Evolutionary conservation across 2,113 vertebrate genomes (phyloP), one percentile per base, ranked within the genome.

Genomic region (Caloenas nicobarica): DNA sequence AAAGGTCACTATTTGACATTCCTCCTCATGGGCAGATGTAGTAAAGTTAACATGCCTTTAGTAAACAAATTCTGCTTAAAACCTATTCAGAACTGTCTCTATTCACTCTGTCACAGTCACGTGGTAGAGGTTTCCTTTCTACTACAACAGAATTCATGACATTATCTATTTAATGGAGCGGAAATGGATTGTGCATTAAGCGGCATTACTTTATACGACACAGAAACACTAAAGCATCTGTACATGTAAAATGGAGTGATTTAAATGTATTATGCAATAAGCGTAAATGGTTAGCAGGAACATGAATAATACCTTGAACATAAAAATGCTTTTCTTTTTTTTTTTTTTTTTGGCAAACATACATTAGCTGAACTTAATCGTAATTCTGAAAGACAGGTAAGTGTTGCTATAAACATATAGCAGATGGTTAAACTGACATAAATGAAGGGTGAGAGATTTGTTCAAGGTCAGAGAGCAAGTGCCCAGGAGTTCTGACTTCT

Each of bases 391-490:
- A 94, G 92, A 69, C 88, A 86, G 84, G 91, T 96, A 94, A 82
- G 19, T 24, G 65, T 88, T 91, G 58, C 48, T 95, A 54, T 42
- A 90, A 93, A 94, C 85, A 54, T 81, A 48, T 5, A 96, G 88
- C 95, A 97, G 86, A 94, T 91, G 93, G 86, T 95, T 95, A 90
- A 91, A 73, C 60, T 85, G 88, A 92, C 66, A 40, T 85, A 94
- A 93, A 87, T 84, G 85, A 62, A 83, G 81, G 68, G 89, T 89
- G 81, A 89, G 86, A 88, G 71, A 86, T 89, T 93, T 96, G 84
- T 83, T 88, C 68, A 89, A 93, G 91, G 95, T 97, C 95, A 96
- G 84, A 94, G 95, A 95, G 83, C 91, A 93, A 90, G 91, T 90
- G 85, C 69, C 73, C 86, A 90, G 89, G 82, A 95, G 87, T 78